A percentile compares a stretch with the other conserved stretches of the same genome.
Evolutionary conservation across 2,113 vertebrate species (phyloP).

Genomic region (Cyanocitta stelleri): DNA sequence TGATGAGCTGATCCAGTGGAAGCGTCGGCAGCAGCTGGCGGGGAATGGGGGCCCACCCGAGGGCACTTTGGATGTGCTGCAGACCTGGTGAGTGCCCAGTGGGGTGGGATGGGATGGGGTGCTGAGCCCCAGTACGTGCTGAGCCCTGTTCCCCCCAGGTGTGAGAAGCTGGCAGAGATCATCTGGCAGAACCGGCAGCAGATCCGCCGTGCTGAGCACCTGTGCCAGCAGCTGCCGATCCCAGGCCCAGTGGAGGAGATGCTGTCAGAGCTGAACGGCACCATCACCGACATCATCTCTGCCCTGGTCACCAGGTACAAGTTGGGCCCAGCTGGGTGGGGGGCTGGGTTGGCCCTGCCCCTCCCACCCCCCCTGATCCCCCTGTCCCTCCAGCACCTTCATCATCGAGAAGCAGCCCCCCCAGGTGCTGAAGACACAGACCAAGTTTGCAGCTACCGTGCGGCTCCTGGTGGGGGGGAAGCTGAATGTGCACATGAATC

Average conservation of each 20-base stretch:
- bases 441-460: constrained; percentile 94
- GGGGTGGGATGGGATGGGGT: accelerated
- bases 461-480: constrained; percentile 94
- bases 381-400: constrained; percentile 80
- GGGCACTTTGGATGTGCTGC: constrained; percentile 91
- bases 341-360: background rate
- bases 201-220: constrained; percentile 91
- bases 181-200: constrained; percentile 98
- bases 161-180: constrained; percentile 94
- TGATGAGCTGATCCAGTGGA: constrained; percentile 94
- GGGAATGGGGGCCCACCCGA: constrained; percentile 93
- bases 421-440: constrained; percentile 96
- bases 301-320: constrained; percentile 91
- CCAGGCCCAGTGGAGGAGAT: constrained; percentile 91
- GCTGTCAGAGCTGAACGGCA: constrained; percentile 88
- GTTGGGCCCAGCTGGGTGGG: background rate
- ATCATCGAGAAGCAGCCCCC: constrained; percentile 99
- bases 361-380: background rate
- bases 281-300: constrained; percentile 96
- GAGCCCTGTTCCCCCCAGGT: constrained; percentile 69
- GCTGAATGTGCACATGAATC: constrained; percentile 97
- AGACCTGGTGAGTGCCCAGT: constrained; percentile 78
- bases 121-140: background rate
- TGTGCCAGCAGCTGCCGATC: constrained; percentile 94
- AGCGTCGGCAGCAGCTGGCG: constrained; percentile 93